Percentiles rank a stretch among this genome's conserved stretches.
These are phyloP conservation scores for Syritta pipiens DNA, from an alignment of 2,888 invertebrate species.

Conservation along the genomic window DNA sequence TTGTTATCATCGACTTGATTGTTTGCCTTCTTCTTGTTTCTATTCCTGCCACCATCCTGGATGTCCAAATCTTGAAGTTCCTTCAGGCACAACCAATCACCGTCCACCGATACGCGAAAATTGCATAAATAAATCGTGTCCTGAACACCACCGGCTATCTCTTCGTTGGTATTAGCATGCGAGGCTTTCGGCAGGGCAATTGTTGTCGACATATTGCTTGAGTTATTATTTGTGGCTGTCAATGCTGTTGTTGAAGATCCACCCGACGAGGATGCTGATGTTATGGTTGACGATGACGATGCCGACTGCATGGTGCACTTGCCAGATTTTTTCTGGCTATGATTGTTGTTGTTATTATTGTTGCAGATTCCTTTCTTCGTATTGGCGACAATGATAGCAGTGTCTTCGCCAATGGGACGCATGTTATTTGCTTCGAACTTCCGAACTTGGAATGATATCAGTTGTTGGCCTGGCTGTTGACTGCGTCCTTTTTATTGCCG, in stretches of 20 bases:
- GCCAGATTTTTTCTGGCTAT: slow-evolving; percentile 53
- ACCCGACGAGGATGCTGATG: slow-evolving; percentile 55
- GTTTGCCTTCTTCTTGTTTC: slow-evolving; percentile 70
- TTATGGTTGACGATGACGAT: slow-evolving; percentile 56
- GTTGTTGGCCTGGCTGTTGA: neutral
- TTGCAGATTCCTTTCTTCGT: slow-evolving; percentile 74
- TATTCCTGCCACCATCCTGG: slow-evolving; percentile 81
- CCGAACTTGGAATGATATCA: no score
- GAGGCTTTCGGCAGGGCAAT: slow-evolving; percentile 79
- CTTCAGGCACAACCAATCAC: slow-evolving; percentile 97
- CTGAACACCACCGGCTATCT: slow-evolving; percentile 85
- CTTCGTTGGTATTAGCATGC: slow-evolving; percentile 78
- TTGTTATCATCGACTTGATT: slow-evolving; percentile 65
- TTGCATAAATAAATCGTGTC: slow-evolving; percentile 98
- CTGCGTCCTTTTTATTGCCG: neutral
- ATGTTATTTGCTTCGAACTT: slow-evolving; percentile 71
- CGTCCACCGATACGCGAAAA: slow-evolving; percentile 97
- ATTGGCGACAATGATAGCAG: slow-evolving; percentile 52
- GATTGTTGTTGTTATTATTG: slow-evolving; percentile 70
- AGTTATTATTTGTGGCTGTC: slow-evolving; percentile 60
- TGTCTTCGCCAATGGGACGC: slow-evolving; percentile 77
- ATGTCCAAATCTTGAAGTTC: slow-evolving; percentile 95
- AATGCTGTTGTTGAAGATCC: slow-evolving; percentile 52
- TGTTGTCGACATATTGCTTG: slow-evolving; percentile 73
- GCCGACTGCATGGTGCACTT: slow-evolving; percentile 60